phyloP scores from a whole-genome alignment of 2,113 vertebrate genomes.

The Capricornis sumatraensis region DNA sequence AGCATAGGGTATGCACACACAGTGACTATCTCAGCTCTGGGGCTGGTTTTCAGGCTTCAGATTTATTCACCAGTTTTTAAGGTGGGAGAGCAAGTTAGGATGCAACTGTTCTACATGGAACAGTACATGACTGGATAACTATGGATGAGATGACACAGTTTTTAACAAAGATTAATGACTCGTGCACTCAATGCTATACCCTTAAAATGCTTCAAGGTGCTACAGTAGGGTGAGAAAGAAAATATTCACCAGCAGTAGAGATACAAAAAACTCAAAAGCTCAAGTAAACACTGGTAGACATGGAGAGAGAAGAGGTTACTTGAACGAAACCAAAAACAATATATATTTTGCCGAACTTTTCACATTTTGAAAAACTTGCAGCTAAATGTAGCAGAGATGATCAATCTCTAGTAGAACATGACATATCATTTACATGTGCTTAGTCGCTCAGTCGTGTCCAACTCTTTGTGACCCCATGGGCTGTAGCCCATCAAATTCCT shows the following conservation, averaged over 20 bases:
- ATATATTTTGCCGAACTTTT: neutral
- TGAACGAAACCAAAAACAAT: neutral
- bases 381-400: neutral
- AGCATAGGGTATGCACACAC: neutral
- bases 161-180: constrained; percentile 22
- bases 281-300: neutral
- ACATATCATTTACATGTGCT: neutral
- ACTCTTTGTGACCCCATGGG: neutral
- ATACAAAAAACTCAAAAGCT: neutral
- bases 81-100: neutral
- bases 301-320: neutral
- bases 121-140: neutral
- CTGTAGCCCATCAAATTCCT: neutral
- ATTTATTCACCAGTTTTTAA: neutral
- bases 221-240: neutral
- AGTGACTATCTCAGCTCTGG: neutral
- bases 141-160: neutral
- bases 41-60: neutral
- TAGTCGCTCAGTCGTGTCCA: neutral
- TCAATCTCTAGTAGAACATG: neutral
- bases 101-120: neutral
- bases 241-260: neutral
- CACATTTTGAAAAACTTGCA: neutral
- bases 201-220: neutral
- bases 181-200: neutral